Evolutionary conservation across 1,140 invertebrate species (phyloP).

Genomic region (Drosophila repletoides): DNA sequence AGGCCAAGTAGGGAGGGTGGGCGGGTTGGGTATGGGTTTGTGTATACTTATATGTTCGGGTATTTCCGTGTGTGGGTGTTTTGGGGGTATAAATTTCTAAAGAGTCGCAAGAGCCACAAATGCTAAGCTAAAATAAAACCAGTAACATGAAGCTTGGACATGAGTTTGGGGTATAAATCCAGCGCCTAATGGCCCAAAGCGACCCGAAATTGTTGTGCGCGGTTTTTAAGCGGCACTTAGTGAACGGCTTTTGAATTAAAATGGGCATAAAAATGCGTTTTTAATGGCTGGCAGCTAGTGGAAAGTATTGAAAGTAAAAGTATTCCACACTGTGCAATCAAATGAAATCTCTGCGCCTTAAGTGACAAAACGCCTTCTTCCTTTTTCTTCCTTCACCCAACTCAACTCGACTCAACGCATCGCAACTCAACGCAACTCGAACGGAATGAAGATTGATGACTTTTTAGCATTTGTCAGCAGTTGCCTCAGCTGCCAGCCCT

Average conservation of each 20-base stretch:
- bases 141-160: constrained; percentile 60
- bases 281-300: constrained; percentile 59
- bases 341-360: constrained; percentile 25
- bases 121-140: constrained; percentile 43
- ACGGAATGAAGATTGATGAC: constrained; percentile 71
- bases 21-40: not conserved
- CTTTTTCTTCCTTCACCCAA: not conserved
- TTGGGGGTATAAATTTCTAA: constrained; percentile 64
- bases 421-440: constrained; percentile 35
- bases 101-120: constrained; percentile 55
- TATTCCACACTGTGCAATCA: not conserved
- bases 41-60: constrained; percentile 18
- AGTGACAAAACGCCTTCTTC: constrained; percentile 50
- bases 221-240: constrained; percentile 43
- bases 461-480: constrained; percentile 55
- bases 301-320: constrained; percentile 7
- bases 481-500: constrained; percentile 14
- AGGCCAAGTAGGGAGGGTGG: constrained; percentile 20
- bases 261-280: constrained; percentile 60
- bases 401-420: not conserved
- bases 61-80: constrained; percentile 18
- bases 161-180: constrained; percentile 15
- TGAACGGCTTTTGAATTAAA: constrained; percentile 51
- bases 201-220: constrained; percentile 32
- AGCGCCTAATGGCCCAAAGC: constrained; percentile 39